phyloP scores from a whole-genome alignment of 2,797 vertebrate genomes.

The Onychomys arenicola region DNA sequence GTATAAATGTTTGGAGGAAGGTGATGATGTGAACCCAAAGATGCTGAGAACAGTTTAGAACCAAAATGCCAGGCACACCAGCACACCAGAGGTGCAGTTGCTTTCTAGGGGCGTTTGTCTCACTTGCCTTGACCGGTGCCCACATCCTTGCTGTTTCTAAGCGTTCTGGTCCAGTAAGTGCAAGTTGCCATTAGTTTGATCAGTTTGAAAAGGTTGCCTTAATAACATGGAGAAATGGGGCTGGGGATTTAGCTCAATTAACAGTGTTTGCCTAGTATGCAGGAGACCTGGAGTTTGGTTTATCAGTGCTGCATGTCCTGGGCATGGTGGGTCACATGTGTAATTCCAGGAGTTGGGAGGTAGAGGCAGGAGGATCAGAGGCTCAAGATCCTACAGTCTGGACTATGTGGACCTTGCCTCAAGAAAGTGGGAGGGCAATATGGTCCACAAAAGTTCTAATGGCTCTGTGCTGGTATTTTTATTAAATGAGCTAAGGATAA shows the following conservation, averaged over 20 bases:
- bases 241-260: not conserved
- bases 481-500: not conserved
- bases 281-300: not conserved
- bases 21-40: constrained; percentile 62
- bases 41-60: constrained; percentile 36
- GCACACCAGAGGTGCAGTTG: constrained; percentile 7
- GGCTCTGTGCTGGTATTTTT: not conserved
- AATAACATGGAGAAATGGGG: constrained; percentile 1
- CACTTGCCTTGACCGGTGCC: constrained; percentile 18
- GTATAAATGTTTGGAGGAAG: constrained; percentile 48
- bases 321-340: not conserved
- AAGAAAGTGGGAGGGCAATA: not conserved
- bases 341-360: not conserved
- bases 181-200: not conserved
- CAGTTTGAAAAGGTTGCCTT: constrained; percentile 32
- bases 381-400: not conserved
- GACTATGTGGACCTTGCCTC: not conserved
- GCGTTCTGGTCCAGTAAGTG: not conserved
- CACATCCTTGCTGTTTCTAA: not conserved
- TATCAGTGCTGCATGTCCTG: too few species aligned
- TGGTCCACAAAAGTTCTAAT: not conserved
- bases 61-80: not conserved
- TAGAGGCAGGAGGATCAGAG: not conserved
- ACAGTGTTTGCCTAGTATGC: not conserved
- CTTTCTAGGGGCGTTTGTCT: not conserved